Percentiles rank a stretch among this genome's conserved stretches.
phyloP scores from a whole-genome alignment of 2,888 invertebrate genomes.

The Mechanitis messenoides region DNA sequence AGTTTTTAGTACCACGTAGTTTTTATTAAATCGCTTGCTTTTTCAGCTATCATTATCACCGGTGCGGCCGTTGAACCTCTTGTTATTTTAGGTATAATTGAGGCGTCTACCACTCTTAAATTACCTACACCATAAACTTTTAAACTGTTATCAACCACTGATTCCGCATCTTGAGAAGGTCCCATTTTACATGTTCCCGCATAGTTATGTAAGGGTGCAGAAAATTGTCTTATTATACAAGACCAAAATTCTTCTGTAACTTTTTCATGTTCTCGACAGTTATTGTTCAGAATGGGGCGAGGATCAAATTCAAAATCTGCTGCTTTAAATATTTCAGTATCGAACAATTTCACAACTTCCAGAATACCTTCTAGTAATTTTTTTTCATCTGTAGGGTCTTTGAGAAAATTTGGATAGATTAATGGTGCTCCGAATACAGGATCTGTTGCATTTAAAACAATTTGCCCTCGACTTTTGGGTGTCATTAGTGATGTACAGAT shows the following conservation, averaged over 20 bases:
- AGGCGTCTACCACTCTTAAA: constrained; percentile 63
- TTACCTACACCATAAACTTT: constrained; percentile 58
- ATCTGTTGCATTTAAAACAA: constrained; percentile 60
- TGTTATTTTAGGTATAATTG: constrained; percentile 66
- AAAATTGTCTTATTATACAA: constrained; percentile 68
- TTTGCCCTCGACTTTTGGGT: constrained; percentile 64
- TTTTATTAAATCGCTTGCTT: constrained; percentile 70
- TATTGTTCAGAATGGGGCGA: constrained; percentile 55
- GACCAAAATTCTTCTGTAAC: constrained; percentile 66
- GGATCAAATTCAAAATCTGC: constrained; percentile 65
- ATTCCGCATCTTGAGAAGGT: constrained; percentile 51
- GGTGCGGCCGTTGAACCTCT: constrained; percentile 67
- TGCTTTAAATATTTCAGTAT: constrained; percentile 63
- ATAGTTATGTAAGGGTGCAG: constrained; percentile 65
- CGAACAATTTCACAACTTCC: constrained; percentile 61
- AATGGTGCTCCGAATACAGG: constrained; percentile 60
- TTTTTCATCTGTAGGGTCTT: constrained; percentile 54
- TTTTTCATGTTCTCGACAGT: constrained; percentile 58
- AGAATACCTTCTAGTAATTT: constrained; percentile 65
- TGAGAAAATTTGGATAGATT: constrained; percentile 66
- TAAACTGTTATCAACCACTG: constrained; percentile 60
- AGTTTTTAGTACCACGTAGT: constrained; percentile 58
- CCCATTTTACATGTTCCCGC: constrained; percentile 72
- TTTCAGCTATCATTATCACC: constrained; percentile 72
- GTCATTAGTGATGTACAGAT: constrained; percentile 64